Conservation (phyloP, 2,797 vertebrate genomes). For the Sphenodon punctatus region DNA sequence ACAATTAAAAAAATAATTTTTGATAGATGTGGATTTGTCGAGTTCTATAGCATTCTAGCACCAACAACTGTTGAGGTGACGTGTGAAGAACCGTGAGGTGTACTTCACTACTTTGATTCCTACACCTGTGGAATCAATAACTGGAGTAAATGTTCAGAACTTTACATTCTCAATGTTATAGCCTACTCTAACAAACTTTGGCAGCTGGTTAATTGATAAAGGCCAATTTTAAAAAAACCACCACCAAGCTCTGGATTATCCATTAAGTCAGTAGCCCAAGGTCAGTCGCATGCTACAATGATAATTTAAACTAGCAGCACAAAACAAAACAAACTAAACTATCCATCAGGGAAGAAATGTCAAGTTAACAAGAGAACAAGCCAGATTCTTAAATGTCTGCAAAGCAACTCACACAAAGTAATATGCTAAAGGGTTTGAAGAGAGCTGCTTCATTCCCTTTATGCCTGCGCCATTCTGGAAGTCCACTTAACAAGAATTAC, state of each 20-base stretch:
- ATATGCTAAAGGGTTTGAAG: neutral
- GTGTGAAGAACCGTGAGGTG: neutral
- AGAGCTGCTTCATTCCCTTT: neutral
- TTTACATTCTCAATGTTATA: neutral
- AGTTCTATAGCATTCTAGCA: neutral
- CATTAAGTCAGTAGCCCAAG: neutral
- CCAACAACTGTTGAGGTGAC: neutral
- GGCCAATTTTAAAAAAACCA: too few species aligned
- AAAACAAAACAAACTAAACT: neutral
- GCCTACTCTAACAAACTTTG: too few species aligned
- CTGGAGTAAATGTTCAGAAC: neutral
- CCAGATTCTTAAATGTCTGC: neutral
- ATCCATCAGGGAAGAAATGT: neutral
- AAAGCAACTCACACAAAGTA: neutral
- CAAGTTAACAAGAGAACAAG: too few species aligned
- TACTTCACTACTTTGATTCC: neutral
- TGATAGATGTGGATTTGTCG: neutral
- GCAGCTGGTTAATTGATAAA: too few species aligned
- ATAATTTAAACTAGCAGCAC: neutral
- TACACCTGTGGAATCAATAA: neutral
- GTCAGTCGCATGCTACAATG: neutral
- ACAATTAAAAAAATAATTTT: neutral
- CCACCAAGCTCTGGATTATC: slow-evolving; percentile 4
- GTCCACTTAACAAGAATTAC: too few species aligned
- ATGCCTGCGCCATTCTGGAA: too few species aligned